phyloP scores from a whole-genome alignment of 1,140 invertebrate genomes.

The Habropoda laboriosa region DNA sequence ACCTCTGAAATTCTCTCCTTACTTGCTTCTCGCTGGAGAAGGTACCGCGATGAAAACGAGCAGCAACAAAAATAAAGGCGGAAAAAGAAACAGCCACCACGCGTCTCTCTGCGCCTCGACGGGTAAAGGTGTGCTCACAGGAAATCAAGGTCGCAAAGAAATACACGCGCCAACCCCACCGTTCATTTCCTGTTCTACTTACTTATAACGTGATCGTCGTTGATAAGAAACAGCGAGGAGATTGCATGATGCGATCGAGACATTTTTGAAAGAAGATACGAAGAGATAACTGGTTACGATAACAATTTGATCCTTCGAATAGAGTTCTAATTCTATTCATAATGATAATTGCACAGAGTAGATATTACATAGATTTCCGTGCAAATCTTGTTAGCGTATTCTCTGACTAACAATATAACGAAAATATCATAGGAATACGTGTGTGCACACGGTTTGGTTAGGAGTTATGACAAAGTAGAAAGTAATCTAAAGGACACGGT shows the following conservation, averaged over 20 bases:
- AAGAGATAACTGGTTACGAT: too few relatives aligned
- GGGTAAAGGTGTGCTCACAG: constrained; percentile 52
- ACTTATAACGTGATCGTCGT: not conserved
- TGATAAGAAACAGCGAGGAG: not conserved
- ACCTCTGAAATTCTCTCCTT: constrained; percentile 29
- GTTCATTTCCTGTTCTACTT: constrained; percentile 20
- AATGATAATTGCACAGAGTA: too few relatives aligned
- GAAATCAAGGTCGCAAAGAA: constrained; percentile 58
- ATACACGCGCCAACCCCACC: constrained; percentile 16
- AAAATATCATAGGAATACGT: too few relatives aligned
- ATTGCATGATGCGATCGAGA: not conserved
- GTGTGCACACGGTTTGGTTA: too few relatives aligned
- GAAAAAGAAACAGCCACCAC: not conserved
- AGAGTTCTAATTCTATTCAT: too few relatives aligned
- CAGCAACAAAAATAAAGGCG: not conserved
- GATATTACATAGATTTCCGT: too few relatives aligned
- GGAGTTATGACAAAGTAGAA: too few relatives aligned
- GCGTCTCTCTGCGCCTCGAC: not conserved
- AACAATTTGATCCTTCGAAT: too few relatives aligned
- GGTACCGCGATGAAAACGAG: constrained; percentile 23
- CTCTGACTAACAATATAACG: too few relatives aligned
- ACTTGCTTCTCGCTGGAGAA: constrained; percentile 18
- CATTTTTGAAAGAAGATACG: not conserved
- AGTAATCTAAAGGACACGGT: too few relatives aligned
- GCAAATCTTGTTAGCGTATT: too few relatives aligned